Evolutionary conservation across 1,140 invertebrate species (phyloP).

Genomic region (Leguminivora glycinivorella): DNA sequence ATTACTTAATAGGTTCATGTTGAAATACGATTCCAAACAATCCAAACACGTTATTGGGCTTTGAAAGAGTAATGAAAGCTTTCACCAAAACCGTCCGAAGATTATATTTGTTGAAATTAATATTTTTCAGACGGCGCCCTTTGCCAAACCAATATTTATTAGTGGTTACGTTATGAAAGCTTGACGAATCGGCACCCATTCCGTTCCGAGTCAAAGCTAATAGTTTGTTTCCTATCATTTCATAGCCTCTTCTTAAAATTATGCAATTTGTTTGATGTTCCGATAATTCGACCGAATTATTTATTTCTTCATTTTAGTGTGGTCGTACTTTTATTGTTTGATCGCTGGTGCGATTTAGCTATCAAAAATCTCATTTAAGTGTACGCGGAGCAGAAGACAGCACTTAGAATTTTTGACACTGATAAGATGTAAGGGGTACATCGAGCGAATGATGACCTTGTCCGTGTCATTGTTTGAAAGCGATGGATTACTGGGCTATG

Average conservation of each 20-base stretch:
- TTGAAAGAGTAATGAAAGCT: no score
- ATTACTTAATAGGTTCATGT: not conserved
- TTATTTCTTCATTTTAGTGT: not conserved
- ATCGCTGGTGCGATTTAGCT: not conserved
- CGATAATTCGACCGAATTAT: not conserved
- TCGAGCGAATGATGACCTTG: no score
- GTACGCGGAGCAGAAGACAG: no score
- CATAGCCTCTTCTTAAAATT: conserved; percentile 3
- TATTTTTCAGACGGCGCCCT: not conserved
- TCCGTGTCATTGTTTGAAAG: no score
- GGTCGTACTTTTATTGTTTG: not conserved
- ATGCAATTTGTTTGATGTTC: conserved; percentile 21
- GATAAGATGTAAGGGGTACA: no score
- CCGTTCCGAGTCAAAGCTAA: conserved; percentile 20
- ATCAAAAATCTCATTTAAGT: no score
- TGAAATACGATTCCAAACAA: not conserved
- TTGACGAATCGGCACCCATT: conserved; percentile 24
- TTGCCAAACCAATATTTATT: not conserved
- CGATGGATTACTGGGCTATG: no score
- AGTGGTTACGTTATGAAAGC: conserved; percentile 17
- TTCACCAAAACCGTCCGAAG: no score
- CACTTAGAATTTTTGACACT: no score
- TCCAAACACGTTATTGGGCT: no score
- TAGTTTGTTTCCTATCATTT: conserved; percentile 25
- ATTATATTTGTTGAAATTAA: no score